phyloP scores from a whole-genome alignment of 2,113 vertebrate genomes.

The Clupea harengus region DNA sequence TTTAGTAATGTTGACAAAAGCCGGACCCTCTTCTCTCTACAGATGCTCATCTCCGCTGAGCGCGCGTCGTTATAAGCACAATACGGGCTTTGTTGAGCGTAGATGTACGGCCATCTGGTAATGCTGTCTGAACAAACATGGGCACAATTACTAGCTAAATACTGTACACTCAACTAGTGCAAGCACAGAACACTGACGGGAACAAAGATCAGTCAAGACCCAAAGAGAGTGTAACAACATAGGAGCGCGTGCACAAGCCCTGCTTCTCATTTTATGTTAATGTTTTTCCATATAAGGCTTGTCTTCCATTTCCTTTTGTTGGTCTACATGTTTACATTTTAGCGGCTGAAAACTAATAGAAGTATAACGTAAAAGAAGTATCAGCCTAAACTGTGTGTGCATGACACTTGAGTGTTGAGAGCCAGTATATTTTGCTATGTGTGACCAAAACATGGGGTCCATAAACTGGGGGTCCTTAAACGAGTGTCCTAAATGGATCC shows the following conservation, averaged over 20 bases:
- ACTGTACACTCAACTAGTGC: background rate
- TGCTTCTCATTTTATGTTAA: background rate
- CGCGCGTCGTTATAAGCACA: background rate
- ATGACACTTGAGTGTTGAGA: background rate
- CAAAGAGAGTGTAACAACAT: background rate
- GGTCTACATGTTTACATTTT: background rate
- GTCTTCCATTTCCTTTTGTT: too few relatives aligned
- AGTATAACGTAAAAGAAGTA: too few relatives aligned
- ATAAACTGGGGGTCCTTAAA: background rate
- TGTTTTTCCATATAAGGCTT: too few relatives aligned
- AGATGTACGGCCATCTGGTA: background rate
- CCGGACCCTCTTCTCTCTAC: background rate
- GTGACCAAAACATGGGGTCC: background rate
- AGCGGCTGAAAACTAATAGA: background rate
- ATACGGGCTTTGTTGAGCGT: conserved; percentile 11
- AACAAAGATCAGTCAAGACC: background rate
- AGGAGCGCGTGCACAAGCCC: background rate
- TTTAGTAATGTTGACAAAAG: conserved; percentile 11
- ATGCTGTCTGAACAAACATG: conserved; percentile 8
- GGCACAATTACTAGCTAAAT: conserved; percentile 8
- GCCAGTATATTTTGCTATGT: background rate
- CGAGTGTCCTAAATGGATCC: background rate
- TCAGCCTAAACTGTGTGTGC: background rate
- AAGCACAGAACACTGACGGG: background rate
- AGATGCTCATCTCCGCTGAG: background rate